Evolutionary conservation across 2,888 invertebrate species (phyloP).

Genomic region (Amaurobius ferox): DNA sequence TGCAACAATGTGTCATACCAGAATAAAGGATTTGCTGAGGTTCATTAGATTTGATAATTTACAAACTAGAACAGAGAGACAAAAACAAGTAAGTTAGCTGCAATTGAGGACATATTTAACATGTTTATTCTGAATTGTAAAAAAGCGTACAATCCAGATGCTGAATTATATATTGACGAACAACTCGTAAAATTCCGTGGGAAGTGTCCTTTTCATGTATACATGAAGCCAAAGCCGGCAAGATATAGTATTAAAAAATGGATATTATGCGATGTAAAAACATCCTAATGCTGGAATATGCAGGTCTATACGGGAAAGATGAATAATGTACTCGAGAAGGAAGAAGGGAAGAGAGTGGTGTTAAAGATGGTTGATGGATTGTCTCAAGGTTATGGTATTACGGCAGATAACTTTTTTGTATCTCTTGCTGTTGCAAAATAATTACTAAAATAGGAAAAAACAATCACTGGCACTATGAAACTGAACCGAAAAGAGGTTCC

Average conservation of each 20-base stretch:
- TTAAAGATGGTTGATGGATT: not conserved
- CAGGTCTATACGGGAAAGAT: not conserved
- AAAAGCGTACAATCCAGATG: not conserved
- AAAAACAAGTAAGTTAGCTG: not conserved
- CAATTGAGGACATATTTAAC: not conserved
- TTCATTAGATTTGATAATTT: not conserved
- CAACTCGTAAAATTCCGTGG: not conserved
- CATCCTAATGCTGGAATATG: not conserved
- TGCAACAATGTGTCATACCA: not conserved
- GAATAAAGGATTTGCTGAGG: not conserved
- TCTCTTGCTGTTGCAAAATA: not conserved
- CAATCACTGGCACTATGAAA: not conserved
- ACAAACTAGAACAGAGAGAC: not conserved
- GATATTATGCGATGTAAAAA: not conserved
- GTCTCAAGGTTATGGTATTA: not conserved
- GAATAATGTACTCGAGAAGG: not conserved
- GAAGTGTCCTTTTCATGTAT: conserved; percentile 6
- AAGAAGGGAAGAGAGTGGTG: not conserved
- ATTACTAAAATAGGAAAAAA: not conserved
- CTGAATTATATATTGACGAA: not conserved
- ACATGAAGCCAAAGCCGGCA: not conserved
- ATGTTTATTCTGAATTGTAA: not conserved
- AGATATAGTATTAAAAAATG: not conserved
- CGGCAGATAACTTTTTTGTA: not conserved
- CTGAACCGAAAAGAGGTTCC: not conserved